These are phyloP conservation scores for Heliconius sara DNA, from an alignment of 2,888 invertebrate genomes.

Conservation along the genomic window DNA sequence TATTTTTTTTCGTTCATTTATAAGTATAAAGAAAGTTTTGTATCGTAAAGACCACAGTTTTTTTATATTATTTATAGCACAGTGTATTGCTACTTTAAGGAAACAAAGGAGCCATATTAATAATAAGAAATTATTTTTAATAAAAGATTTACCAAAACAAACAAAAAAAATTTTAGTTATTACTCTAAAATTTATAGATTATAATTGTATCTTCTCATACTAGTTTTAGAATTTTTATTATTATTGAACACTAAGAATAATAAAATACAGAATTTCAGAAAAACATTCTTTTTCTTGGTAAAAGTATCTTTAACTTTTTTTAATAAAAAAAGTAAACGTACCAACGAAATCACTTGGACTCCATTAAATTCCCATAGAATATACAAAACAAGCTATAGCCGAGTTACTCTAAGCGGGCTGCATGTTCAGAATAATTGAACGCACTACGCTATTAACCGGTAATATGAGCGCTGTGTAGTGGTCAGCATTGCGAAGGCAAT, in stretches of 20 bases:
- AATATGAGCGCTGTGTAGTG: constrained; percentile 41
- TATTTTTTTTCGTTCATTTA: neutral
- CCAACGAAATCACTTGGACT: neutral
- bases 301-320: neutral
- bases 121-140: no score
- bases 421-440: constrained; percentile 47
- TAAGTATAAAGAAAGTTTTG: neutral
- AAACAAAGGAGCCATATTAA: no score
- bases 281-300: neutral
- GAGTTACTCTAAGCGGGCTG: constrained; percentile 36
- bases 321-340: neutral
- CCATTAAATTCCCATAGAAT: neutral
- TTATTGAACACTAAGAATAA: no score
- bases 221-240: no score
- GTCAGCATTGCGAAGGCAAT: constrained; percentile 39
- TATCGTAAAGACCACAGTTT: constrained; percentile 1
- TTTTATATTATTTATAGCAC: neutral
- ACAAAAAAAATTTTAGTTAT: neutral
- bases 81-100: neutral
- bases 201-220: no score
- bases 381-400: constrained; percentile 6
- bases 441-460: constrained; percentile 41
- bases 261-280: neutral
- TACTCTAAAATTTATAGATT: neutral
- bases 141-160: no score